A percentile compares a stretch with the other conserved stretches of the same genome.
Evolutionary conservation across 1,140 invertebrate species (phyloP).

Genomic region (Homarus americanus): DNA sequence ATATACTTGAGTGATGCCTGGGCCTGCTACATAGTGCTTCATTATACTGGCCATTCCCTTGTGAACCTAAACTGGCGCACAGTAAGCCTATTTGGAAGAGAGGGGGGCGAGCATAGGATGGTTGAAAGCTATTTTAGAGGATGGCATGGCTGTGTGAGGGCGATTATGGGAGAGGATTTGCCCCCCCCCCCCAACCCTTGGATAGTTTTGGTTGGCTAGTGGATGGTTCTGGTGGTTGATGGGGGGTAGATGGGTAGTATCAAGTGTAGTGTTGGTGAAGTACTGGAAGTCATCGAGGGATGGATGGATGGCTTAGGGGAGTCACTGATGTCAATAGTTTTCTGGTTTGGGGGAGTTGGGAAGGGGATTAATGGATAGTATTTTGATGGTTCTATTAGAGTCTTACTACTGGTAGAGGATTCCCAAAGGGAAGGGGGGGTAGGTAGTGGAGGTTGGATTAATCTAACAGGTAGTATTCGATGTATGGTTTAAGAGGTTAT

Average conservation of each 20-base stretch:
- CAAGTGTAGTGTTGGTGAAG: neutral
- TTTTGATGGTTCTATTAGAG: too few species aligned
- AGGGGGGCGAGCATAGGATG: conserved; percentile 26
- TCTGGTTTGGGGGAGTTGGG: too few species aligned
- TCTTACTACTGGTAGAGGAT: too few species aligned
- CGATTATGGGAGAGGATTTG: conserved; percentile 29
- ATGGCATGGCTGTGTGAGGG: conserved; percentile 16
- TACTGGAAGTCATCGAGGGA: conserved; percentile 3
- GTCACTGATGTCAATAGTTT: too few species aligned
- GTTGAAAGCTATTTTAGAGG: conserved; percentile 48
- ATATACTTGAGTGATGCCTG: conserved; percentile 72
- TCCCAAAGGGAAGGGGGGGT: too few species aligned
- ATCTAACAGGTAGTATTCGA: too few species aligned
- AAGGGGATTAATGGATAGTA: too few species aligned
- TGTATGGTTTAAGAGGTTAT: too few species aligned
- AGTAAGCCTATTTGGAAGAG: conserved; percentile 49
- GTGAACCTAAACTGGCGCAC: conserved; percentile 61
- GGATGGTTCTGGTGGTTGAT: neutral
- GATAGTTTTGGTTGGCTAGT: neutral
- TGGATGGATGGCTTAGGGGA: neutral
- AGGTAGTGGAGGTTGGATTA: too few species aligned
- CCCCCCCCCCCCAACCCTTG: neutral
- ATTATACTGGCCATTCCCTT: conserved; percentile 68
- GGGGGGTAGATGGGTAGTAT: neutral
- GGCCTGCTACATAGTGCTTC: conserved; percentile 59